Conservation (phyloP, 2,888 invertebrate species). For the Dryomyza anilis region DNA sequence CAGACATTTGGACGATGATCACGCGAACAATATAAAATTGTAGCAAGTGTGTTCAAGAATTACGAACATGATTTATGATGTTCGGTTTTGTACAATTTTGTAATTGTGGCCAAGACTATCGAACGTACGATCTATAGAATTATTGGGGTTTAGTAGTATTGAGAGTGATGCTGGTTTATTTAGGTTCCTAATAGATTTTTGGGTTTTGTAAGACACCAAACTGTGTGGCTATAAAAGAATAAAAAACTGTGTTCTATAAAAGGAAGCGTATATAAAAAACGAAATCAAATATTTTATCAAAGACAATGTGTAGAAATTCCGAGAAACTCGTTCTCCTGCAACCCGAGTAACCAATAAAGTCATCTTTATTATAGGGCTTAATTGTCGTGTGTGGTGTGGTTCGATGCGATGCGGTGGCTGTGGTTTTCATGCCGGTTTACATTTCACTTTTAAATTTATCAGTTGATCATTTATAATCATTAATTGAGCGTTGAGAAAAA, state of each 20-base stretch:
- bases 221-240: background rate
- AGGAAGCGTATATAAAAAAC: background rate
- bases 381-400: slow-evolving; percentile 29
- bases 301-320: too few species aligned
- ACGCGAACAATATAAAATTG: background rate
- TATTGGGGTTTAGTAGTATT: too few species aligned
- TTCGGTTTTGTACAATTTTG: slow-evolving; percentile 6
- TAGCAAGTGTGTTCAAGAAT: slow-evolving; percentile 10
- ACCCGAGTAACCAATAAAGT: slow-evolving; percentile 19
- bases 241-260: too few species aligned
- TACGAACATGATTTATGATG: slow-evolving; percentile 19
- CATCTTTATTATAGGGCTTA: slow-evolving; percentile 33
- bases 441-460: background rate
- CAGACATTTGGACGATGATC: background rate
- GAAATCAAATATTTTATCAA: background rate
- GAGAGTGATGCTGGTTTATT: slow-evolving; percentile 1
- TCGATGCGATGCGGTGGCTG: slow-evolving; percentile 25
- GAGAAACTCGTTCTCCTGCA: too few species aligned
- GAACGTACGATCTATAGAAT: too few species aligned
- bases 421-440: slow-evolving; percentile 25
- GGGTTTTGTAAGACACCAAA: slow-evolving; percentile 18
- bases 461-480: slow-evolving; percentile 14
- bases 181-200: slow-evolving; percentile 3
- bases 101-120: slow-evolving; percentile 20
- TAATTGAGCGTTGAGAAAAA: background rate